Conservation (phyloP, 2,888 invertebrate genomes). For the Aradus depressus region DNA sequence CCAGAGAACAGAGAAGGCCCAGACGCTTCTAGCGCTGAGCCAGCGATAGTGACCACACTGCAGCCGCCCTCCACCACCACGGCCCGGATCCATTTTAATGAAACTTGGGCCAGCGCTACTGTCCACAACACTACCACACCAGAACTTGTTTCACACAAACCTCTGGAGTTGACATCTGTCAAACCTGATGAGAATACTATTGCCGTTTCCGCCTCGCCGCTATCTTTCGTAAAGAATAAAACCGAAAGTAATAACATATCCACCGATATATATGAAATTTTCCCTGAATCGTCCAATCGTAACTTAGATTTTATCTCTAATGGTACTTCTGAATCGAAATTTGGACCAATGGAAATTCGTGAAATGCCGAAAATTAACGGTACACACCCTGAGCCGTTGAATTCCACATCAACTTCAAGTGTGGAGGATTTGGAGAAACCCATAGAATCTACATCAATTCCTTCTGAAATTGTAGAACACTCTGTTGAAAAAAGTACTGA, state of each 20-base stretch:
- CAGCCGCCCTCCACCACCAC: background rate
- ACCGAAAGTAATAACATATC: background rate
- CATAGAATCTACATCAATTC: no score
- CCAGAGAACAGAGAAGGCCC: slow-evolving; percentile 2
- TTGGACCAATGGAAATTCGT: no score
- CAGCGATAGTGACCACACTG: background rate
- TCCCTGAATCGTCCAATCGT: no score
- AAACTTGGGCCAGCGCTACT: background rate
- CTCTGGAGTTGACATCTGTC: slow-evolving; percentile 2
- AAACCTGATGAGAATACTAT: slow-evolving; percentile 15
- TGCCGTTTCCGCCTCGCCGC: slow-evolving; percentile 8
- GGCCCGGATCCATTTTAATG: background rate
- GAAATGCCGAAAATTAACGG: no score
- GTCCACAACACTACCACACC: background rate
- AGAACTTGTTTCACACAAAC: background rate
- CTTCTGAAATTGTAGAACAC: no score
- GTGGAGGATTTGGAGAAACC: no score
- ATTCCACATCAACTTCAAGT: no score
- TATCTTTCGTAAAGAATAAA: slow-evolving; percentile 4
- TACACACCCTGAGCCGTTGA: no score
- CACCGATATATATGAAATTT: no score
- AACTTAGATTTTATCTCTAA: no score
- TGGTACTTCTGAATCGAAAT: no score
- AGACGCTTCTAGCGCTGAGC: background rate
- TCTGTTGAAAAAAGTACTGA: no score